Conservation (phyloP, 1,140 invertebrate species). For the Euwallacea similis region DNA sequence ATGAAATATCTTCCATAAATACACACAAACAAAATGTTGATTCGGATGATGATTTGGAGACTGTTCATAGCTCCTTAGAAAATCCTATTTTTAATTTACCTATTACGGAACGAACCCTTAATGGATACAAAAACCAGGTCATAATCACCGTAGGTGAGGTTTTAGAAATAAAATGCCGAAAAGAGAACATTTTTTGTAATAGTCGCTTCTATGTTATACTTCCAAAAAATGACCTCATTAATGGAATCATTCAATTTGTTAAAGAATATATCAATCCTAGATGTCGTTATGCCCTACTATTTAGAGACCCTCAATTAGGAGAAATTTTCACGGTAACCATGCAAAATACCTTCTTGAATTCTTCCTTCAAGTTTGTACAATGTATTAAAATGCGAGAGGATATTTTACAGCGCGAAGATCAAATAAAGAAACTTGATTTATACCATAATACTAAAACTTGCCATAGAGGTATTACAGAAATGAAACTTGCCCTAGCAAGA, state of each 20-base stretch:
- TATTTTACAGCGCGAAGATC: conserved; percentile 23
- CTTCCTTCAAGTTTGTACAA: conserved; percentile 34
- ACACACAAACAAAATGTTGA: background rate
- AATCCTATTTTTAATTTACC: conserved; percentile 27
- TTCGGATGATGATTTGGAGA: conserved; percentile 18
- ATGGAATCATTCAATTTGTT: conserved; percentile 24
- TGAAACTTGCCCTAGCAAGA: conserved; percentile 24
- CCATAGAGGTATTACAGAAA: conserved; percentile 41
- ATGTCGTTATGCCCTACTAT: conserved; percentile 28
- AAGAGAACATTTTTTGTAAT: conserved; percentile 30
- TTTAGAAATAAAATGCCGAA: background rate
- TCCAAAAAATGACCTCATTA: background rate
- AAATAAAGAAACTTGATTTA: conserved; percentile 38
- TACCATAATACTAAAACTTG: conserved; percentile 40
- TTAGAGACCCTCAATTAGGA: conserved; percentile 15
- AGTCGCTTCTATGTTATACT: conserved; percentile 18
- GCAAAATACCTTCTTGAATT: conserved; percentile 37
- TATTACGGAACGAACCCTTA: conserved; percentile 24
- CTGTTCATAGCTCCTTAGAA: conserved; percentile 25
- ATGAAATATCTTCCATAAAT: no score
- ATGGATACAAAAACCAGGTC: conserved; percentile 37
- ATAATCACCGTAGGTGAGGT: conserved; percentile 12
- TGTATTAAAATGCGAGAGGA: conserved; percentile 28
- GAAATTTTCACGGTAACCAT: conserved; percentile 2
- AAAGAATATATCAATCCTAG: conserved; percentile 38